These are phyloP conservation scores for Anniella stebbinsi DNA, from an alignment of 2,797 vertebrate species.

Conservation along the genomic window DNA sequence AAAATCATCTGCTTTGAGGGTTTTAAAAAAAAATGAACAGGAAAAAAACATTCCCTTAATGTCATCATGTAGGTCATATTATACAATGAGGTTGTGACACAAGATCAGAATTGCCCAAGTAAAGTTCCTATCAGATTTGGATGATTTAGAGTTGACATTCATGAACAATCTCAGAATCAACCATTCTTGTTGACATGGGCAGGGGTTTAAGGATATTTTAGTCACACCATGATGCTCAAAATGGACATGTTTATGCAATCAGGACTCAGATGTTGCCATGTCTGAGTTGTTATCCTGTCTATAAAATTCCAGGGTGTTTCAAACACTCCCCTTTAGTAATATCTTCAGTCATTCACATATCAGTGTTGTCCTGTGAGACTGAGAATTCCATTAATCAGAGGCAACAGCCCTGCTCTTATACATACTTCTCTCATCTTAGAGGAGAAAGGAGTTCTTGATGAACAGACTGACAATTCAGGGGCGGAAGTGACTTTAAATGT, in stretches of 20 bases:
- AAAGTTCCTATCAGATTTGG: constrained; percentile 1
- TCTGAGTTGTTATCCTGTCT: background rate
- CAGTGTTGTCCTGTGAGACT: background rate
- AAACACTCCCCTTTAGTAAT: background rate
- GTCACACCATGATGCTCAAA: background rate
- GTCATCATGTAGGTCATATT: background rate
- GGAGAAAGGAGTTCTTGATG: background rate
- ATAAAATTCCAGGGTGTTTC: constrained; percentile 12
- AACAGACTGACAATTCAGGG: background rate
- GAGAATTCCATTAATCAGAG: background rate
- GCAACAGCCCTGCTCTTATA: background rate
- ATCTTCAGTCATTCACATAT: background rate
- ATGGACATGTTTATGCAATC: constrained; percentile 7
- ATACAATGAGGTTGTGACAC: background rate
- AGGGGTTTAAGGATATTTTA: background rate
- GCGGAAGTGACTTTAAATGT: background rate
- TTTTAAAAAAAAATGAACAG: background rate
- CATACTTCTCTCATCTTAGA: background rate
- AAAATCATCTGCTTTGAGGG: background rate
- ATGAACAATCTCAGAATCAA: constrained; percentile 10
- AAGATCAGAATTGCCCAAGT: background rate
- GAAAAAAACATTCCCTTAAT: background rate
- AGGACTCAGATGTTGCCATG: background rate
- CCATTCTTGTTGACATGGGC: background rate
- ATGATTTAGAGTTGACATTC: constrained; percentile 3